phyloP scores from a whole-genome alignment of 2,797 vertebrate species.

The Poliocrania exsul region DNA sequence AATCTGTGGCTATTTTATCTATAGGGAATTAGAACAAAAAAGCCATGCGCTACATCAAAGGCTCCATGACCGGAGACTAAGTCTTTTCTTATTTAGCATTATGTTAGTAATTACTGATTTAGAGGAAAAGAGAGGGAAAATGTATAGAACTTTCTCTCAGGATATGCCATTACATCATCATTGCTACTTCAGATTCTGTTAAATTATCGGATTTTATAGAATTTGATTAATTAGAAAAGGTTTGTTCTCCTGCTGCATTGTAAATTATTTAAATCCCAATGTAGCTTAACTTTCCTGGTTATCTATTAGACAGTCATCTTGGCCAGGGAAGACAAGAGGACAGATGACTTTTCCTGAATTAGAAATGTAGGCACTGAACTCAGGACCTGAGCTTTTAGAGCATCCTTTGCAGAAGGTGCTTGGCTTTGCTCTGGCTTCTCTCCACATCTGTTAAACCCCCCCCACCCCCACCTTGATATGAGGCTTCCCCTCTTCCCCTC shows the following conservation, averaged over 20 bases:
- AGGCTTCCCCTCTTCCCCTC: not conserved
- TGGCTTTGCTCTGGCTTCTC: not conserved
- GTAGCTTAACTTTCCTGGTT: not conserved
- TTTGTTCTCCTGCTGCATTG: constrained; percentile 2
- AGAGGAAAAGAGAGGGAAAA: constrained; percentile 13
- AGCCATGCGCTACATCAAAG: constrained; percentile 9
- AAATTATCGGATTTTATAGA: constrained; percentile 19
- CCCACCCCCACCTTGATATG: too few species aligned
- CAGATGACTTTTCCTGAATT: constrained; percentile 8
- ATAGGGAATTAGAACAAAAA: constrained; percentile 54
- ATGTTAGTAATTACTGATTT: constrained; percentile 40
- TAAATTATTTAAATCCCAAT: constrained; percentile 31
- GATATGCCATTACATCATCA: constrained; percentile 12
- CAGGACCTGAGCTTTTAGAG: not conserved
- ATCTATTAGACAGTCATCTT: not conserved
- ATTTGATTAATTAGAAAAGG: constrained; percentile 18
- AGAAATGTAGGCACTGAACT: not conserved
- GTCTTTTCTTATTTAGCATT: constrained; percentile 52
- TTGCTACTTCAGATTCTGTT: not conserved
- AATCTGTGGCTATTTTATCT: constrained; percentile 58
- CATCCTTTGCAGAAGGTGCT: not conserved
- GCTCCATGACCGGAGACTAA: constrained; percentile 2
- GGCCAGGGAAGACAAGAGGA: not conserved
- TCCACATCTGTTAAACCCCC: not conserved
- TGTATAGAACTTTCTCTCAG: not conserved